Percentiles rank a stretch among this genome's conserved stretches.
Evolutionary conservation across 2,113 vertebrate genomes (phyloP).

Genomic region (Danio rerio): GRCz12tu NC_133199.1:12405001-12405500

Average conservation of each 20-base stretch:
- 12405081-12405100: slow-evolving; percentile 12
- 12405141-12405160: neutral
- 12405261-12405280: slow-evolving; percentile 9
- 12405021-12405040: neutral
- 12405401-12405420: neutral
- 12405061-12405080: neutral
- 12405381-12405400: neutral
- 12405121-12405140: neutral
- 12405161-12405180: neutral
- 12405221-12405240: neutral
- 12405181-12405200: neutral
- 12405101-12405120: neutral
- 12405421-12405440: neutral
- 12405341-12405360: neutral
- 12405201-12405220: neutral
- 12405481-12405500: slow-evolving; percentile 28
- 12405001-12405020: neutral
- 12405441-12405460: slow-evolving; percentile 21
- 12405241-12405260: neutral
- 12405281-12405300: neutral
- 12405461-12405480: neutral
- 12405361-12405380: neutral
- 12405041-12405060: neutral
- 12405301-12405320: slow-evolving; percentile 13
- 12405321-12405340: neutral